Evolutionary conservation across 2,888 invertebrate genomes (phyloP), one percentile per base, ranked within the genome.

Genomic region (Abscondita cerata): DNA sequence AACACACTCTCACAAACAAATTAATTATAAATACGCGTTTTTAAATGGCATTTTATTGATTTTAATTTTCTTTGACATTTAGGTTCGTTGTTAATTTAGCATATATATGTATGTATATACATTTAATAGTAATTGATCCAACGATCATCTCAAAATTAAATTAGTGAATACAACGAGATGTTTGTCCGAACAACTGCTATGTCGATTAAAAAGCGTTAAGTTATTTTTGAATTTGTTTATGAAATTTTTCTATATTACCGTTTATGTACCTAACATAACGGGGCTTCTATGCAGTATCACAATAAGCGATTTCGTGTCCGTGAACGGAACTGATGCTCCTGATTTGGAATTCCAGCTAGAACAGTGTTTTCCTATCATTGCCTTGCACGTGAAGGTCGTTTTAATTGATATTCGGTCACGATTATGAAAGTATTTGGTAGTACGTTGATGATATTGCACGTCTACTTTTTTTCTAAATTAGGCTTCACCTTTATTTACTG

Each of bases 341-440:
- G 13, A 55, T 55, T 47, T 55, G 38, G 48, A 55, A 34, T 54
- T 56, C 56, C 56, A 50, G 50, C 13, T 56, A 50, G 48, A 38
- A 47, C 18, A 38, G 2, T 36, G 11, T 47, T 31, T 52, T 41
- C 48, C 31, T 31, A 50, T 56, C 50, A 25, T 50, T 56, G 36
- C 15, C 50, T 31, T 31, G 47, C 38, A 19, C 25, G 20, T 9
- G 44, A 56, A 56, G 56, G 56, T 40, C 56, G 56, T 47, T 13
- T 36, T 53, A 53, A 53, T 53, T 41, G 31, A 41, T 16, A 31
- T 41, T 41, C 33, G 46, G 19, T 31, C 48, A 40, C 38, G 50
- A 15, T 48, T 38, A 50, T 40, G 38, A 38, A 48, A 48, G 13
- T 31, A 54, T 51, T 51, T 34, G 34, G 18, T 48, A 31, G 40